These are phyloP conservation scores for Microchirus variegatus DNA, from an alignment of 2,797 vertebrate species.

Conservation along the genomic window DNA sequence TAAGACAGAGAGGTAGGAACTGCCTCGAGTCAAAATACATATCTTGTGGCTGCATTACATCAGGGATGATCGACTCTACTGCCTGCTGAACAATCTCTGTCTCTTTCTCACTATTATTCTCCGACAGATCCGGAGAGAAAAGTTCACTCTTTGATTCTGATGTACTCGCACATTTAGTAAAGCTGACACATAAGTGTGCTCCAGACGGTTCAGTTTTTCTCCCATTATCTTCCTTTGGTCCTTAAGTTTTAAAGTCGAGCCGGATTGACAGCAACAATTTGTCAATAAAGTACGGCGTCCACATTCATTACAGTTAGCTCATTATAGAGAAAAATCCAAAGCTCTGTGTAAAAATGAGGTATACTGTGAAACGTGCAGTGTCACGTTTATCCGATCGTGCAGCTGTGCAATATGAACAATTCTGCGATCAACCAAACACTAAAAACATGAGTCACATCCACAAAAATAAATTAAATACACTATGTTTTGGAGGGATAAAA, in stretches of 20 bases:
- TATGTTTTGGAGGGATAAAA: too few relatives aligned
- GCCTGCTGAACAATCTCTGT: slow-evolving; percentile 27
- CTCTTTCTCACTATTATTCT: slow-evolving; percentile 27
- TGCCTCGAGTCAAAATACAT: slow-evolving; percentile 32
- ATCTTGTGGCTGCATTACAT: slow-evolving; percentile 40
- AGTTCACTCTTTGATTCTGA: slow-evolving; percentile 21
- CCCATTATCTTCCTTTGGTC: slow-evolving; percentile 18
- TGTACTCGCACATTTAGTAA: slow-evolving; percentile 14
- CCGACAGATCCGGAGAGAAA: background rate
- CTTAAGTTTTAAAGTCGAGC: slow-evolving; percentile 7
- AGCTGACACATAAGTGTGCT: background rate
- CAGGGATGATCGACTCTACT: slow-evolving; percentile 39
- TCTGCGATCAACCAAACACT: background rate
- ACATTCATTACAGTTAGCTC: slow-evolving; percentile 2
- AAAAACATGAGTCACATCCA: background rate
- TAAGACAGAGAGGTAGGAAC: slow-evolving; percentile 24
- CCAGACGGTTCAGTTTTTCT: slow-evolving; percentile 1
- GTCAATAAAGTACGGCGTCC: slow-evolving; percentile 2
- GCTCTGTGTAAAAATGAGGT: background rate
- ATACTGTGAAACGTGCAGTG: too few relatives aligned
- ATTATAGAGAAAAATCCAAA: background rate
- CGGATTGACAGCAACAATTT: background rate
- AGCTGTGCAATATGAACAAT: background rate
- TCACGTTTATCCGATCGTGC: background rate
- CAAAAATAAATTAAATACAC: background rate